Conservation (phyloP, 2,797 vertebrate genomes). For the Micropoecilia bifurca region DNA sequence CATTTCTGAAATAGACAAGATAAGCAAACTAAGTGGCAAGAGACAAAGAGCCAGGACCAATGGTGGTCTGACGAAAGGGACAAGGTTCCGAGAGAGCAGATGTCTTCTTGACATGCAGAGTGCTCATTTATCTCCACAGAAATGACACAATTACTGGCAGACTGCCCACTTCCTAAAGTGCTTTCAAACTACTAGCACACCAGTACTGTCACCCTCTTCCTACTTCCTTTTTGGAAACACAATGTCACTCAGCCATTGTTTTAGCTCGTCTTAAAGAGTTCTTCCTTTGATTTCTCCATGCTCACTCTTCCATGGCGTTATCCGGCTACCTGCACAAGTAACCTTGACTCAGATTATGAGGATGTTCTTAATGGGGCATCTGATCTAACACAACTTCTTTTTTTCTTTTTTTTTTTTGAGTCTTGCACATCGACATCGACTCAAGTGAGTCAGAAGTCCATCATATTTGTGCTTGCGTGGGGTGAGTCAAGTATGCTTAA, state of each 20-base stretch:
- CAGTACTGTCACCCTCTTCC: not conserved
- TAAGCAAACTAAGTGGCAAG: not conserved
- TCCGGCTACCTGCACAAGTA: constrained; percentile 6
- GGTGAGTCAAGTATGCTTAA: not conserved
- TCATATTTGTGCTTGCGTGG: no score
- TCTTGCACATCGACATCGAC: no score
- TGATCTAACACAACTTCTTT: not conserved
- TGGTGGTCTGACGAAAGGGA: not conserved
- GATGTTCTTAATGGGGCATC: not conserved
- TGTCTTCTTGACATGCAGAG: constrained; percentile 48
- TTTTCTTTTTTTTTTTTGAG: not conserved
- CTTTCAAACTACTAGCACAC: constrained; percentile 18
- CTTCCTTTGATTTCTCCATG: constrained; percentile 4
- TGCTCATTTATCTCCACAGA: constrained; percentile 37
- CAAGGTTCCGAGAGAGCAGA: constrained; percentile 37
- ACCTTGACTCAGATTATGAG: not conserved
- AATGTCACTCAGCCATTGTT: constrained; percentile 35
- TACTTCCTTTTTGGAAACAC: constrained; percentile 25
- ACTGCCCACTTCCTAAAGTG: constrained; percentile 43
- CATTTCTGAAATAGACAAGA: not conserved
- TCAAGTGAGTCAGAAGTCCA: not conserved
- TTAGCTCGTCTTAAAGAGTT: constrained; percentile 14
- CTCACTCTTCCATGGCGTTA: not conserved
- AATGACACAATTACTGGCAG: constrained; percentile 49
- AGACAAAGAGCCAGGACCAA: not conserved